Evolutionary conservation across 2,888 invertebrate genomes (phyloP), one percentile per base, ranked within the genome.

Genomic region (Nematopogon swammerdamellus): DNA sequence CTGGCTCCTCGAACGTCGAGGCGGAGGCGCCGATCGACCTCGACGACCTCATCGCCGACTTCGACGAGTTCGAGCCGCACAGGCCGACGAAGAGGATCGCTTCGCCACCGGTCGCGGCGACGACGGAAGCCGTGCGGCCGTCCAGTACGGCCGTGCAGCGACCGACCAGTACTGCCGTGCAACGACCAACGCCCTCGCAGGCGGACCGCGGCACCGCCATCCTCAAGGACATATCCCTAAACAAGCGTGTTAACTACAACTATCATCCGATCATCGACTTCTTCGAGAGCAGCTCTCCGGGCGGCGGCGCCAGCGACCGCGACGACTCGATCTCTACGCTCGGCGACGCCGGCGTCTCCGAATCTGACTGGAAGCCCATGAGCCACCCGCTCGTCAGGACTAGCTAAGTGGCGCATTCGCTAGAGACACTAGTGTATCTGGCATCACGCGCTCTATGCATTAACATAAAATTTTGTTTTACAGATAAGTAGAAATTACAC

Each of bases 221-320:
- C 42, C 47, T 51, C 17, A 53, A 52, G 51, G 53, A 52, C 19
- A 54, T 54, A 1, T 50, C 54, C 2, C 29, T 53, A 5, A 56
- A 57, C 16, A 81, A 84, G 60, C 81, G 86, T 59, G 82, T 91
- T 44, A 91, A 91, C 70, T 91, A 91, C 62, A 89, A 86, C 62
- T 91, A 91, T 59, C 91, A 91, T 67, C 91, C 91, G 1, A 91
- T 91, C 46, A 89, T 91, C 56, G 91, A 91, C 61, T 91, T 89
- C 63, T 91, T 91, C 63, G 85, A 82, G 55, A 76, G 74, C 44
- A 51, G 54, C 25, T 19, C 30, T 46, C 36, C 36, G 36, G 36
- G 36, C 8, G 36, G n/a, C 45, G 64, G 64, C 42, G 68, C 70
- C 14, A 72, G 74, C 54, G 79, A 79, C 50, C 66, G 77, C 60